Evolutionary conservation across 2,888 invertebrate genomes (phyloP), one percentile per base, ranked within the genome.

Genomic region (Sphaerophoria taeniata): DNA sequence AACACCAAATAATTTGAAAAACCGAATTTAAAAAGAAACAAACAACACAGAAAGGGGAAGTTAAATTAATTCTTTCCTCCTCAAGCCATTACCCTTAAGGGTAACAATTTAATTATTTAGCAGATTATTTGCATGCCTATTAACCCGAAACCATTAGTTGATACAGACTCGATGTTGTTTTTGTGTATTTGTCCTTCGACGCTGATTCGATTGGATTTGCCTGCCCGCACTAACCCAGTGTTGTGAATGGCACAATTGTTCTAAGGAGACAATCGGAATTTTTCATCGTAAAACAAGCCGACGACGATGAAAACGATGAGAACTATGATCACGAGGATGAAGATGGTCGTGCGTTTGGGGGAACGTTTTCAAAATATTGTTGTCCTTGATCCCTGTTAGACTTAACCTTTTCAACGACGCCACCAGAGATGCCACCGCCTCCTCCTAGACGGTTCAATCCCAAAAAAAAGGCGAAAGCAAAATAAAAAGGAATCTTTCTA

Each of bases 81-180:
- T 75, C 56, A 61, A 69, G 72, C 84, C 72, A 80, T 76, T 79
- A 67, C 65, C 74, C 83, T 71, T 61, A 84, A 84, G 84, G 84
- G 84, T 84, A 80, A 80, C 84, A 80, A 84, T 84, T 80, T 80
- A 84, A 84, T 84, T 80, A 84, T 80, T 75, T 80, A 80, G 71
- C 84, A 80, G 80, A 75, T 79, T 84, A 84, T 84, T 84, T 84
- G 84, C 84, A 84, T 80, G 80, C 80, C 75, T 67, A 84, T 84
- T 84, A 80, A 84, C 84, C 84, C 75, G 67, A 79, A 80, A 60
- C 74, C 79, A 84, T 84, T 80, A 80, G 67, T 24, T 34, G 6
- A 39, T 24, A 53, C 33, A 36, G 51, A 24, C 36, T 49, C n/a
- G 31, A 31, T 45, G 51, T 67, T 67, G 49, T 65, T 51, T 11